A percentile compares a stretch with the other conserved stretches of the same genome.
These are phyloP conservation scores for Scyliorhinus canicula DNA, from an alignment of 2,797 vertebrate genomes.

Conservation along the genomic window DNA sequence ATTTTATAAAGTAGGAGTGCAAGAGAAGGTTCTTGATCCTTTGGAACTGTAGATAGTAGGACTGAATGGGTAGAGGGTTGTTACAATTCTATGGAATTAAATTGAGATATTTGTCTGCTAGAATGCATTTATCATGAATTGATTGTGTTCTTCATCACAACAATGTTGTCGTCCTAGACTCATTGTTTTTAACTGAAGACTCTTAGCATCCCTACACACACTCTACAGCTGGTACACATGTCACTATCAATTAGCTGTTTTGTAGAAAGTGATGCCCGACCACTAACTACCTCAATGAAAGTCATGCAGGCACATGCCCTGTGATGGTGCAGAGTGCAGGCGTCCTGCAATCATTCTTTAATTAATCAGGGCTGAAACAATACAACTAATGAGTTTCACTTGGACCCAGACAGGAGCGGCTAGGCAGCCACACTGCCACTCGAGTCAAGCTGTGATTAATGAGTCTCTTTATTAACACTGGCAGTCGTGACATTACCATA, in stretches of 20 bases:
- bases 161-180: not conserved
- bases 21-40: not conserved
- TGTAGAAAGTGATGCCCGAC: not conserved
- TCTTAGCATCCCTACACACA: not conserved
- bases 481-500: conserved; percentile 3
- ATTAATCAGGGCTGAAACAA: conserved; percentile 6
- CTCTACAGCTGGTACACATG: conserved; percentile 14
- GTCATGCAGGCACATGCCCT: not conserved
- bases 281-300: not conserved
- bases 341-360: not conserved
- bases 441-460: conserved; percentile 22
- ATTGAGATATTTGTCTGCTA: not conserved
- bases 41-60: not conserved
- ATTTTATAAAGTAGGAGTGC: not conserved
- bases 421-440: not conserved
- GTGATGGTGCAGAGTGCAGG: not conserved
- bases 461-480: conserved; percentile 20
- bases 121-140: not conserved
- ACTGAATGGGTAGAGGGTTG: not conserved
- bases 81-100: too few species aligned
- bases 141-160: not conserved
- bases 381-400: conserved; percentile 15
- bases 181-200: not conserved
- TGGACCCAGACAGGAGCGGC: not conserved
- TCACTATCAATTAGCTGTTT: conserved; percentile 16